These are phyloP conservation scores for Dasypolia templi DNA, from an alignment of 2,888 invertebrate genomes.

Conservation along the genomic window DNA sequence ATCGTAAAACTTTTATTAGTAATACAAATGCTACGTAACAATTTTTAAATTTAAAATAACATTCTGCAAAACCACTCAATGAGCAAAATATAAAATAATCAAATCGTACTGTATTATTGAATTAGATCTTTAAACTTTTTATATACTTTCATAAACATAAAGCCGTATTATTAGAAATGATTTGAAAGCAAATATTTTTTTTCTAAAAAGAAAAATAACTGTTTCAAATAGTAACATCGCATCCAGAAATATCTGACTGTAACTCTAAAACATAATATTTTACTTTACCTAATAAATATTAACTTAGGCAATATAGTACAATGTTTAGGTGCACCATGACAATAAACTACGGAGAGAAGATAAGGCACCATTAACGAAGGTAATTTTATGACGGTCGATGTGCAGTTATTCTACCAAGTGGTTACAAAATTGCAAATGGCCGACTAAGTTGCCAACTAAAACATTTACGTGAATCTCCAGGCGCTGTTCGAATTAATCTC, in stretches of 20 bases:
- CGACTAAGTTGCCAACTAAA: conserved; percentile 53
- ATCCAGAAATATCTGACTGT: conserved; percentile 12
- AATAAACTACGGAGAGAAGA: conserved; percentile 65
- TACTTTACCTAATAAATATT: conserved; percentile 62
- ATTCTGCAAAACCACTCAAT: conserved; percentile 4
- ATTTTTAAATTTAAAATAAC: conserved; percentile 6
- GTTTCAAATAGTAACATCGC: conserved; percentile 26
- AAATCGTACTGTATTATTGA: conserved; percentile 12
- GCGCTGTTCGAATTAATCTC: conserved; percentile 46
- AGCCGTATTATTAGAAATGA: conserved; percentile 28
- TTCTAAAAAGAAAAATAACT: conserved; percentile 24
- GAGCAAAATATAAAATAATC: conserved; percentile 18
- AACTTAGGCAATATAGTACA: conserved; percentile 58
- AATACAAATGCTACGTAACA: conserved; percentile 5
- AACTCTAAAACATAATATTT: conserved; percentile 57
- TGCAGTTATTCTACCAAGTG: conserved; percentile 54
- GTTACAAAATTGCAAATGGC: conserved; percentile 54
- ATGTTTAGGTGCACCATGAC: conserved; percentile 58
- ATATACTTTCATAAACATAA: conserved; percentile 12
- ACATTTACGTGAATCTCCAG: conserved; percentile 35
- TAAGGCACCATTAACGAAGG: conserved; percentile 68
- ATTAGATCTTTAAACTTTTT: conserved; percentile 28
- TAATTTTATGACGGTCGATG: conserved; percentile 69
- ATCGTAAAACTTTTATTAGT: conserved; percentile 2
- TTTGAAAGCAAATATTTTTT: conserved; percentile 26